These are phyloP conservation scores for Siniperca obscura DNA, from an alignment of 2,797 vertebrate species.

Conservation along the genomic window DNA sequence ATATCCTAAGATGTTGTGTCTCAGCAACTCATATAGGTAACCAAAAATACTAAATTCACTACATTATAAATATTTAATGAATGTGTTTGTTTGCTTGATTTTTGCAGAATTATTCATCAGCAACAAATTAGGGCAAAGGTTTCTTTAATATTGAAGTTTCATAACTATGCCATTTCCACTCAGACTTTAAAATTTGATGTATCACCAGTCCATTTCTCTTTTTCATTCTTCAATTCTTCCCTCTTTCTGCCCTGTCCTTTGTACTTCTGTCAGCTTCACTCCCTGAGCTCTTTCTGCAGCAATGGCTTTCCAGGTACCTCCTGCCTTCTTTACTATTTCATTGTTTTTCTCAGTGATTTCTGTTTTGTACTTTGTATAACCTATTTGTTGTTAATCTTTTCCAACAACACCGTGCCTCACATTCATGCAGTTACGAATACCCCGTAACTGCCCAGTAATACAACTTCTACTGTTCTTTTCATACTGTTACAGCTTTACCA, in stretches of 20 bases:
- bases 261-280: background rate
- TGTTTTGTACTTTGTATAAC: background rate
- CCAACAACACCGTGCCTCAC: background rate
- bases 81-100: background rate
- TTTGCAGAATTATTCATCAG: background rate
- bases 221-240: background rate
- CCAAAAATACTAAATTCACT: background rate
- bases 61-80: no score
- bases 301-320: constrained; percentile 10
- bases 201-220: background rate
- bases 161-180: background rate
- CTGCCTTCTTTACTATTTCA: background rate
- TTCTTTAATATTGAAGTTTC: background rate
- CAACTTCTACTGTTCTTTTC: background rate
- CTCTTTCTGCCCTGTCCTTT: background rate
- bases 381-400: background rate
- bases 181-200: background rate
- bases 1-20: no score
- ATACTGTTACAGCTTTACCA: background rate
- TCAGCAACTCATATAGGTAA: no score
- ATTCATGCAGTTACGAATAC: background rate
- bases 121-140: background rate
- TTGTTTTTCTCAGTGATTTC: background rate
- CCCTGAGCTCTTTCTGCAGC: background rate
- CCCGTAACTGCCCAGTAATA: background rate